phyloP scores from a whole-genome alignment of 2,888 invertebrate species.

The Nomada hirtipes region DNA sequence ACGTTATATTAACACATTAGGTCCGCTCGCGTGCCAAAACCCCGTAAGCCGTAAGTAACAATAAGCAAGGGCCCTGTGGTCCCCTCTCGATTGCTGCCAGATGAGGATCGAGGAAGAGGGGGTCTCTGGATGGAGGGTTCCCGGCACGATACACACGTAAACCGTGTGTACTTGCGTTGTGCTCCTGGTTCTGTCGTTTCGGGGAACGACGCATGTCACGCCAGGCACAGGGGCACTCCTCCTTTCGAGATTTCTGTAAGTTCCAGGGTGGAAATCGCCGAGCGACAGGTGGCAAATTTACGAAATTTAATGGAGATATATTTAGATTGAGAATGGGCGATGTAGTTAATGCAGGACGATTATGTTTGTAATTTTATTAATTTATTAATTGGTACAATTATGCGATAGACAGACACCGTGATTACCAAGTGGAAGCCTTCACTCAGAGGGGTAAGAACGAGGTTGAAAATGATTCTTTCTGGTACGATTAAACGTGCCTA shows the following conservation, averaged over 20 bases:
- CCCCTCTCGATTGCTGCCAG: slow-evolving; percentile 60
- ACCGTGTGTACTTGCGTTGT: neutral
- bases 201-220: slow-evolving; percentile 45
- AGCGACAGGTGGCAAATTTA: neutral
- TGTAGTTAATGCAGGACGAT: neutral
- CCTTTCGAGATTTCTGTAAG: neutral
- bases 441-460: neutral
- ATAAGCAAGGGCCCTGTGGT: slow-evolving; percentile 69
- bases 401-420: too few relatives aligned
- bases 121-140: slow-evolving; percentile 26
- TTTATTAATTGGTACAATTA: neutral
- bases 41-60: slow-evolving; percentile 81
- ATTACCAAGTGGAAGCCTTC: neutral
- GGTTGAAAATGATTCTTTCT: neutral
- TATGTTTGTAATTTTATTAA: too few relatives aligned
- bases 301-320: neutral
- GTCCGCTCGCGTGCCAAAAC: slow-evolving; percentile 81
- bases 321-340: neutral
- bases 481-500: slow-evolving; percentile 10
- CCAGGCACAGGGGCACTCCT: slow-evolving; percentile 22
- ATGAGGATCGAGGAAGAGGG: slow-evolving; percentile 50
- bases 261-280: neutral
- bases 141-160: slow-evolving; percentile 24
- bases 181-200: slow-evolving; percentile 34
- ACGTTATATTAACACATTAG: slow-evolving; percentile 83